These are phyloP conservation scores for Neodiprion fabricii DNA, from an alignment of 1,140 invertebrate species.

Conservation along the genomic window DNA sequence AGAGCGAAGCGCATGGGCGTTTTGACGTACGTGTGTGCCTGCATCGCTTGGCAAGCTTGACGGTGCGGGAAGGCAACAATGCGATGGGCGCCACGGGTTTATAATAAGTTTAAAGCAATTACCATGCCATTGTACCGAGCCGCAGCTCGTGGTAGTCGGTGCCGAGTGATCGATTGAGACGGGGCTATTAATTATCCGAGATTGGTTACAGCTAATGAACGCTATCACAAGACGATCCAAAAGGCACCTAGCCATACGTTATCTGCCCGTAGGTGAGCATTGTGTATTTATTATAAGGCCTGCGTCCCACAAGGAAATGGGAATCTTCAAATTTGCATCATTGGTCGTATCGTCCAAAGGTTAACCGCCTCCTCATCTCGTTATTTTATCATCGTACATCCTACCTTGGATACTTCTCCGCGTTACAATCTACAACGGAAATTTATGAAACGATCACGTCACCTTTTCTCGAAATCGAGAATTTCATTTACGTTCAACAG, in stretches of 20 bases:
- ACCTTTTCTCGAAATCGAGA: no score
- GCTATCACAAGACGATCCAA: constrained; percentile 20
- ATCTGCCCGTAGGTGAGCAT: no score
- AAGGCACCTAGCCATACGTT: not conserved
- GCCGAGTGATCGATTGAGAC: constrained; percentile 23
- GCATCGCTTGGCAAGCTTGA: not conserved
- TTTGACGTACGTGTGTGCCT: not conserved
- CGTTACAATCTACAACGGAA: no score
- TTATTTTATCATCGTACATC: no score
- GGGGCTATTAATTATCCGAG: constrained; percentile 47
- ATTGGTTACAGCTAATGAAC: constrained; percentile 42
- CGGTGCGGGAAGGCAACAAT: not conserved
- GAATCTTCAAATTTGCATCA: no score
- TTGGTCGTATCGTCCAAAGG: no score
- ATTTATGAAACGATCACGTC: no score
- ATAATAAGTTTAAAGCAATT: constrained; percentile 45
- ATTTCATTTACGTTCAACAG: no score
- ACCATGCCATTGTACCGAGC: constrained; percentile 39
- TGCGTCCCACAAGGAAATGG: no score
- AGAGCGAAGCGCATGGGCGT: not conserved
- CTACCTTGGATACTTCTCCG: no score
- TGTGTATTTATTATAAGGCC: no score
- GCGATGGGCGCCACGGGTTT: constrained; percentile 1
- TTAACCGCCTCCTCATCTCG: no score
- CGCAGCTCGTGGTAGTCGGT: not conserved